phyloP scores from a whole-genome alignment of 2,888 invertebrate genomes.

The Aphidoletes aphidimyza region DNA sequence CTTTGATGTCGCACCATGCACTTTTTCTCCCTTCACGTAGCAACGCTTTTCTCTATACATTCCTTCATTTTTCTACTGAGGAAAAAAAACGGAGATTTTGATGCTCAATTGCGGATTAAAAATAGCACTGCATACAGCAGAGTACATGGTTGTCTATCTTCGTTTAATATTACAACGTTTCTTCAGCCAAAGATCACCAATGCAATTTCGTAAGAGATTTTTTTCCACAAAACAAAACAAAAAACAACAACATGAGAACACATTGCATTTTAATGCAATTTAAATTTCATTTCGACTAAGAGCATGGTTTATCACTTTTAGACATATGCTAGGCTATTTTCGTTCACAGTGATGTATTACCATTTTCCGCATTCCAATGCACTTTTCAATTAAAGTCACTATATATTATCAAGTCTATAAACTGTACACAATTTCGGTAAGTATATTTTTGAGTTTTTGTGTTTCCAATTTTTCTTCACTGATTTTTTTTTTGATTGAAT shows the following conservation, averaged over 20 bases:
- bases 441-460: not conserved
- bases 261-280: slow-evolving; percentile 19
- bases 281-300: not conserved
- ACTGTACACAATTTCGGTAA: no score
- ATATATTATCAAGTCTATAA: not conserved
- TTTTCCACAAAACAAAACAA: not conserved
- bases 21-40: not conserved
- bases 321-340: not conserved
- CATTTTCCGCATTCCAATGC: slow-evolving; percentile 22
- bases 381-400: not conserved
- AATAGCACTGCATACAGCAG: not conserved
- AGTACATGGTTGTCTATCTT: not conserved
- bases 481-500: not conserved
- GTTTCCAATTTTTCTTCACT: not conserved
- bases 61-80: not conserved
- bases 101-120: not conserved
- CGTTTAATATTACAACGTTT: not conserved
- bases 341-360: not conserved
- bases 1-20: not conserved
- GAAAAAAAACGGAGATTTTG: not conserved
- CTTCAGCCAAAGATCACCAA: not conserved
- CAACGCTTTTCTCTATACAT: not conserved
- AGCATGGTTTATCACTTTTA: not conserved
- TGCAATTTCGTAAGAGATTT: not conserved
- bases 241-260: not conserved